Evolutionary conservation across 2,113 vertebrate genomes (phyloP), one percentile per base, ranked within the genome.

Genomic region (Daubentonia madagascariensis): DNA sequence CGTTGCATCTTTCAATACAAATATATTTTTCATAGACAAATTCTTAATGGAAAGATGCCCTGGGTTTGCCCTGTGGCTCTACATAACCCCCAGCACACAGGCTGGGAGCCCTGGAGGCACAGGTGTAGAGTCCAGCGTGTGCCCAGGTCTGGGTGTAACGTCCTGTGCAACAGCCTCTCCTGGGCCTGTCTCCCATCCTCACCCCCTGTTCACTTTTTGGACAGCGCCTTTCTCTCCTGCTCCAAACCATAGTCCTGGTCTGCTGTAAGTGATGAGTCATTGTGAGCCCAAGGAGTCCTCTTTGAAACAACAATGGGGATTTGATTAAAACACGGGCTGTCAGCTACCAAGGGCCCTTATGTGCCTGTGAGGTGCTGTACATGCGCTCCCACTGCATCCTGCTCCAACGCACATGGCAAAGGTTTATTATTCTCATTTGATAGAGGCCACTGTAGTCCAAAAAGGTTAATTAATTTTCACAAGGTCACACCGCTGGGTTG

Each of bases 391-490:
- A 16, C 63, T 63, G 59, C n/a, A 35, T 28, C 61, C 54, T 52
- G 54, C 65, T 0, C 37, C 65, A 5, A 5, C 0, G 5, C 25
- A 9, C 25, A 76, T 37, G 11, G 68, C 3, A 22, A 59, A 96
- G 84, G 43, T 67, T 83, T 81, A 94, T 72, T 52, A 18, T 54
- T 72, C 65, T 92, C 70, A 59, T 52, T 52, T 65, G 83, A 72
- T 48, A 45, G 88, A 80, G 85, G 79, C 75, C 87, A 72, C 30
- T 17, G 43, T 18, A 16, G 37, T 35, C 67, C 67, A 28, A 28
- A 95, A 73, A 94, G 95, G 61, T 83, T 94, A 89, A 92, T 89
- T 95, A 72, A 86, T 78, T 83, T 94, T 57, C 80, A 43, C 18
- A 68, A 67, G 76, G 86, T 80, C 72, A 37, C n/a, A 37, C 65